Evolutionary conservation across 1,140 invertebrate species (phyloP).

Genomic region (Brachionus plicatilis): DNA sequence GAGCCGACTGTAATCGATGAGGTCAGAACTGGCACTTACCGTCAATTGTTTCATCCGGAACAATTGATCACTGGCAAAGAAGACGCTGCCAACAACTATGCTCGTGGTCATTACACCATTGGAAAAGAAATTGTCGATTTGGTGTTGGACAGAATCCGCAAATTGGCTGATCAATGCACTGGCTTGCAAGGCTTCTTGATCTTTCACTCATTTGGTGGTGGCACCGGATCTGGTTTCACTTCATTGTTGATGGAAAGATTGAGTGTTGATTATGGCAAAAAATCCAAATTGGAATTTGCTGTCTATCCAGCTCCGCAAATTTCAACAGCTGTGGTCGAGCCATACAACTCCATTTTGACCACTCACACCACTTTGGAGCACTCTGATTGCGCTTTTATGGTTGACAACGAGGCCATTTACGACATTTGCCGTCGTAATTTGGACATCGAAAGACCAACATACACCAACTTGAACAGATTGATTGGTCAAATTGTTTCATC

Average conservation of each 20-base stretch:
- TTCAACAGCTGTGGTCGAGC: slow-evolving; percentile 56
- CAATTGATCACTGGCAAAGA: slow-evolving; percentile 46
- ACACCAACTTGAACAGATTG: slow-evolving; percentile 74
- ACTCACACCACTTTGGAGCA: slow-evolving; percentile 51
- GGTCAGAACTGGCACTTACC: slow-evolving; percentile 72
- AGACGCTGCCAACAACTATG: slow-evolving; percentile 58
- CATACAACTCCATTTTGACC: slow-evolving; percentile 58
- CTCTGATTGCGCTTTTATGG: slow-evolving; percentile 61
- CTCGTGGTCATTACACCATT: slow-evolving; percentile 61
- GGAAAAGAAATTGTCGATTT: slow-evolving; percentile 60
- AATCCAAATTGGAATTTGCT: slow-evolving; percentile 46
- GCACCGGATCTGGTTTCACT: slow-evolving; percentile 80
- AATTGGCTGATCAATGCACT: slow-evolving; percentile 68
- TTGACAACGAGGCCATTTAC: slow-evolving; percentile 81
- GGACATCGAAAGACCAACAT: slow-evolving; percentile 69
- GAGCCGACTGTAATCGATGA: slow-evolving; percentile 79
- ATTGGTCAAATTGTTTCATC: slow-evolving; percentile 66
- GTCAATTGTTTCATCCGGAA: slow-evolving; percentile 49
- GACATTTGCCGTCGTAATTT: slow-evolving; percentile 69
- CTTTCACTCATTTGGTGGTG: slow-evolving; percentile 55
- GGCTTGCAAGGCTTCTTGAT: slow-evolving; percentile 80
- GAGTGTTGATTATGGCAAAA: slow-evolving; percentile 65
- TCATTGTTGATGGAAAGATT: slow-evolving; percentile 81
- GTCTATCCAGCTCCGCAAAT: slow-evolving; percentile 55
- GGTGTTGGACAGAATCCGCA: slow-evolving; percentile 47